phyloP scores from a whole-genome alignment of 2,113 vertebrate genomes.

The Aphelocoma coerulescens region DNA sequence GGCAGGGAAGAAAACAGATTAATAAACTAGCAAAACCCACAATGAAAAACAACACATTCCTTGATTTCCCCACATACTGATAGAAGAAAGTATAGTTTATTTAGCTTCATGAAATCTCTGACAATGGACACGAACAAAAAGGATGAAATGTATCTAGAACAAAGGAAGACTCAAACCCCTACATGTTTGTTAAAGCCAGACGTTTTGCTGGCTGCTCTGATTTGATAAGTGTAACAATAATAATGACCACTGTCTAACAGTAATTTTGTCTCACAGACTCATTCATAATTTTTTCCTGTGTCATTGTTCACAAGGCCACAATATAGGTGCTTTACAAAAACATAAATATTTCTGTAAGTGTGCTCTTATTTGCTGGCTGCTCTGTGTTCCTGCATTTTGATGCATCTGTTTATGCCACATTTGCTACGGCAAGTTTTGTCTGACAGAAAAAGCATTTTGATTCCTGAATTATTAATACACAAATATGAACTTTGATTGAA shows the following conservation, averaged over 20 bases:
- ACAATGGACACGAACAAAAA: constrained; percentile 74
- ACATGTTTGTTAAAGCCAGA: constrained; percentile 80
- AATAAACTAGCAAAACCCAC: background rate
- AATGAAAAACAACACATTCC: background rate
- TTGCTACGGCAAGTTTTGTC: constrained; percentile 35
- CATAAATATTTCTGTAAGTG: background rate
- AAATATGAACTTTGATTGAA: constrained; percentile 49
- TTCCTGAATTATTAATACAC: constrained; percentile 58
- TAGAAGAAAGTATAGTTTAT: constrained; percentile 75
- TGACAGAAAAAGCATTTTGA: constrained; percentile 51
- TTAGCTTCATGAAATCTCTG: constrained; percentile 82
- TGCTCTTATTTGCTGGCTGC: constrained; percentile 7
- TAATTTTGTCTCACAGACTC: constrained; percentile 69
- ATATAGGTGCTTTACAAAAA: constrained; percentile 16
- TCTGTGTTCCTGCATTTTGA: constrained; percentile 25
- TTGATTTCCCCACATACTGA: constrained; percentile 55
- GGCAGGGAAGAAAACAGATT: background rate
- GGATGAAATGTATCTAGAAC: constrained; percentile 76
- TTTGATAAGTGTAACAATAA: constrained; percentile 78
- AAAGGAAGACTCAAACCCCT: constrained; percentile 74
- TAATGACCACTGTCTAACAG: constrained; percentile 70
- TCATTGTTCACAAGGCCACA: constrained; percentile 38
- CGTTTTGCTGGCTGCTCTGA: constrained; percentile 79
- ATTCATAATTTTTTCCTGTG: background rate
- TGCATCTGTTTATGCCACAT: constrained; percentile 30